A percentile compares a stretch with the other conserved stretches of the same genome.
These are phyloP conservation scores for Cosmia trapezina DNA, from an alignment of 2,888 invertebrate species.

Conservation along the genomic window DNA sequence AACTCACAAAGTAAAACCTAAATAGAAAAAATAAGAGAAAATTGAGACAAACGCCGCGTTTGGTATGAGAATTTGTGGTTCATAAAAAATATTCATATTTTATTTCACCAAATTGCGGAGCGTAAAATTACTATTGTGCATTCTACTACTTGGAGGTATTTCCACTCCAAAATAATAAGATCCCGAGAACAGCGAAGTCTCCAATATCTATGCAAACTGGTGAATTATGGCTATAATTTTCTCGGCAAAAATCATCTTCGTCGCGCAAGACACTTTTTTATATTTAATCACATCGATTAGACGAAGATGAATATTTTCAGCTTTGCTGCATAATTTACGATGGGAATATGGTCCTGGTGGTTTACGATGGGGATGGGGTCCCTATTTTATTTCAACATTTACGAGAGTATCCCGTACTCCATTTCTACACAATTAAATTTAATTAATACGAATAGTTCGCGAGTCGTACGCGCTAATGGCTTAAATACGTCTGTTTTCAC, in stretches of 20 bases:
- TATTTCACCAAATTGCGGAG: constrained; percentile 4
- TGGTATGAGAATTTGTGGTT: not conserved
- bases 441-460: constrained; percentile 89
- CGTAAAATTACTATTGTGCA: constrained; percentile 27
- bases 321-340: constrained; percentile 59
- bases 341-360: constrained; percentile 68
- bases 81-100: not conserved
- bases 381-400: constrained; percentile 61
- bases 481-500: constrained; percentile 82
- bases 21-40: not conserved
- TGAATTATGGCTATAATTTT: constrained; percentile 52
- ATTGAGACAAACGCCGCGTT: not conserved
- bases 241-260: constrained; percentile 38
- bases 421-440: constrained; percentile 89
- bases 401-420: constrained; percentile 73
- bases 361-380: constrained; percentile 66
- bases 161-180: constrained; percentile 32
- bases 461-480: constrained; percentile 85
- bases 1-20: not conserved
- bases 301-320: constrained; percentile 60
- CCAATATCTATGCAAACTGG: constrained; percentile 43
- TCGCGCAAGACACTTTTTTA: constrained; percentile 31
- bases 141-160: constrained; percentile 3
- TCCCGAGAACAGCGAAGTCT: constrained; percentile 1
- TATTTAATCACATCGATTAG: constrained; percentile 53